phyloP scores from a whole-genome alignment of 2,113 vertebrate species.

The Gavia stellata region DNA sequence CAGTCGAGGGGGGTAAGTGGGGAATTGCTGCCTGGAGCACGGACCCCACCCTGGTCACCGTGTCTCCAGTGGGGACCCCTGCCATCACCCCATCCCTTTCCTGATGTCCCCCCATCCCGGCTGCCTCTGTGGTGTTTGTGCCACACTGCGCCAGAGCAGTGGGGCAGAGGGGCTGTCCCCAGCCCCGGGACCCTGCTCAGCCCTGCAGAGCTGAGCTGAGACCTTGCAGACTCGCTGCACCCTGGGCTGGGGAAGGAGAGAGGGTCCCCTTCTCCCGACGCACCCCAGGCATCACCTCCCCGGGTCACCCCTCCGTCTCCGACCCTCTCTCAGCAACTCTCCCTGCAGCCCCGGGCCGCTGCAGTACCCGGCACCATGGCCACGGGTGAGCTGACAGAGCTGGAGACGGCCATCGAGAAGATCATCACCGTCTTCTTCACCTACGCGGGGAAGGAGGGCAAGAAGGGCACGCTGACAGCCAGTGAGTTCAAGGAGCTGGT shows the following conservation, averaged over 20 bases:
- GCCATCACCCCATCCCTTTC: background rate
- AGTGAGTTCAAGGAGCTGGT: slow-evolving; percentile 63
- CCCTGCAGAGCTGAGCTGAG: background rate
- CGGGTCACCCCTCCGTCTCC: rapidly evolving
- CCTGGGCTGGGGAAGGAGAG: background rate
- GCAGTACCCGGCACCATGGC: slow-evolving; percentile 41
- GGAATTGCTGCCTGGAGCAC: background rate
- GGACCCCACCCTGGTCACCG: rapidly evolving
- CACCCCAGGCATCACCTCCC: rapidly evolving
- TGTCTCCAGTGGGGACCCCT: background rate
- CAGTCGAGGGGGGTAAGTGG: background rate
- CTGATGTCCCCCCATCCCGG: background rate
- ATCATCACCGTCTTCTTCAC: slow-evolving; percentile 57
- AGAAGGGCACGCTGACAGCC: slow-evolving; percentile 50
- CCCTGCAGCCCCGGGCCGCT: background rate
- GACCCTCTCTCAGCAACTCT: background rate
- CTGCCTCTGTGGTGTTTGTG: too few species aligned
- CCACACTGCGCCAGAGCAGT: background rate
- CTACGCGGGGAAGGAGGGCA: slow-evolving; percentile 46
- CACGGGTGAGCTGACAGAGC: slow-evolving; percentile 34
- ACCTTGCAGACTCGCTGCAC: background rate
- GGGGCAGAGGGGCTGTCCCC: too few species aligned
- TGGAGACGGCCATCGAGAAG: slow-evolving; percentile 69
- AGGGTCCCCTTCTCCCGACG: too few species aligned
- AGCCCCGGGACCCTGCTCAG: background rate